Evolutionary conservation across 2,113 vertebrate species (phyloP).

Genomic region (Colinus virginianus): DNA sequence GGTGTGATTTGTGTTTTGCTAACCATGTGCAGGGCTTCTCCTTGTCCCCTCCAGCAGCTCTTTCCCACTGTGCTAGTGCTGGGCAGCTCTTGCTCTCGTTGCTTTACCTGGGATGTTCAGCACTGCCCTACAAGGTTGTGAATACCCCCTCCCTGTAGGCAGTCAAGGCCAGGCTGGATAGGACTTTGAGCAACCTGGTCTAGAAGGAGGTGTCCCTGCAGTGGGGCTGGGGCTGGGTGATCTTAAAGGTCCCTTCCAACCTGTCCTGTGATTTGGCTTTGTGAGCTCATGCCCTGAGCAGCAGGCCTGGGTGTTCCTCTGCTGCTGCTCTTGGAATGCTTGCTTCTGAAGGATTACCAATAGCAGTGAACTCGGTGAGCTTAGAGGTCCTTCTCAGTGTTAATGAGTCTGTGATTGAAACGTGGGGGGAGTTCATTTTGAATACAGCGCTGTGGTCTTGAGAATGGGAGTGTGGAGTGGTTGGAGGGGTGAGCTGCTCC

Average conservation of each 20-base stretch:
- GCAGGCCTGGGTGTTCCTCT: neutral
- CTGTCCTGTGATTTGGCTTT: neutral
- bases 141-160: no score
- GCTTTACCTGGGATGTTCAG: neutral
- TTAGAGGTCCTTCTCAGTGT: no score
- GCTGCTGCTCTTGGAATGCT: neutral
- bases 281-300: fast-evolving
- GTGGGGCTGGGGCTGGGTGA: no score
- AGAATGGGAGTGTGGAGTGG: neutral
- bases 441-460: neutral
- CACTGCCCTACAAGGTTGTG: no score
- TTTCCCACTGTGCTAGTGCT: neutral
- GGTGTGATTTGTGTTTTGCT: neutral
- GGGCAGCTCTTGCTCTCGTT: neutral
- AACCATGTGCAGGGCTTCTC: fast-evolving
- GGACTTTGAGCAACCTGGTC: no score
- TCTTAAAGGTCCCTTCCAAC: no score
- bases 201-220: no score
- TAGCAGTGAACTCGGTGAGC: neutral
- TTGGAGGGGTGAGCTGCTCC: neutral
- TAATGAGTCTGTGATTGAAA: no score
- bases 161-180: no score
- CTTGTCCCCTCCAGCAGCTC: neutral
- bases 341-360: slow-evolving; percentile 19
- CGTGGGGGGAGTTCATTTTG: neutral